A percentile compares a stretch with the other conserved stretches of the same genome.
phyloP scores from a whole-genome alignment of 2,888 invertebrate genomes.

The Tanytarsus gracilentus region DNA sequence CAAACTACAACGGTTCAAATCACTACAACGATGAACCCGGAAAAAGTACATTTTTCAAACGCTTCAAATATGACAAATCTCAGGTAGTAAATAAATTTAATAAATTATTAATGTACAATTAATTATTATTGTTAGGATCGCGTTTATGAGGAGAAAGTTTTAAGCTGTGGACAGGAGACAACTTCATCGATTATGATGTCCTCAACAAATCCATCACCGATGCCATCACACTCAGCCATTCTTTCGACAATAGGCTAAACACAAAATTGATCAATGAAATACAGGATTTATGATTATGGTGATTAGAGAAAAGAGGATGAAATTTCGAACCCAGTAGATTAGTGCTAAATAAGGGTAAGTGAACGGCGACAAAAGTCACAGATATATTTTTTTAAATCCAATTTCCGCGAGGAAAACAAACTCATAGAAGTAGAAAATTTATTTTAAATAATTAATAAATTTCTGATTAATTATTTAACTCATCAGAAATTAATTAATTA shows the following conservation, averaged over 20 bases:
- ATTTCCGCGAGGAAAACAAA: too few species aligned
- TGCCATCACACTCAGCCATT: constrained; percentile 39
- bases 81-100: constrained; percentile 23
- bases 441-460: too few species aligned
- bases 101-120: constrained; percentile 1
- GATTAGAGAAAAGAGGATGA: too few species aligned
- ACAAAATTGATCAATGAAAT: neutral
- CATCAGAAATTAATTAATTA: too few species aligned
- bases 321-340: too few species aligned
- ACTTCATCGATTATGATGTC: constrained; percentile 36
- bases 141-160: constrained; percentile 41
- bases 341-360: too few species aligned
- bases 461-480: too few species aligned
- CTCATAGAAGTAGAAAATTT: too few species aligned
- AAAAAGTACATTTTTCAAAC: constrained; percentile 56
- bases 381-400: too few species aligned
- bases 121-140: constrained; percentile 36
- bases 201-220: constrained; percentile 41
- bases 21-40: constrained; percentile 43
- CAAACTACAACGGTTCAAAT: constrained; percentile 62
- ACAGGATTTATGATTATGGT: too few species aligned
- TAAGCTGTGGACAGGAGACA: constrained; percentile 39
- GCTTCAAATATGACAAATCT: constrained; percentile 66
- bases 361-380: too few species aligned
- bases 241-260: constrained; percentile 31